Conservation (phyloP, 2,113 vertebrate genomes). For the Paracyprichromis sp. region DNA sequence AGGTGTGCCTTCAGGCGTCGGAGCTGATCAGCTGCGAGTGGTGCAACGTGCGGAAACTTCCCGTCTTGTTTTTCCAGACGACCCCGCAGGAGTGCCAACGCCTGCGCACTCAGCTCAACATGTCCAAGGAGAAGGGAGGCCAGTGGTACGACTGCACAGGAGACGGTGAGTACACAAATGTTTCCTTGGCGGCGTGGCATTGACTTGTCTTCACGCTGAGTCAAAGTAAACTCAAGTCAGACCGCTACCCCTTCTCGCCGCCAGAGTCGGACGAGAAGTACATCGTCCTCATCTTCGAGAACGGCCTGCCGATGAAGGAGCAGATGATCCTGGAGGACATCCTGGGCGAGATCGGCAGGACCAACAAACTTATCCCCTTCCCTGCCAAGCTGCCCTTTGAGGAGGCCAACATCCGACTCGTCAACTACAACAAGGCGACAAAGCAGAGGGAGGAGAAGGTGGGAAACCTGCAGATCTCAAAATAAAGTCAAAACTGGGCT, state of each 20-base stretch:
- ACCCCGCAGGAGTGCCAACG: slow-evolving; percentile 74
- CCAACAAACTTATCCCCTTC: slow-evolving; percentile 80
- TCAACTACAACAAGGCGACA: slow-evolving; percentile 85
- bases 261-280: slow-evolving; percentile 88
- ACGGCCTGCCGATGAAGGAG: slow-evolving; percentile 78
- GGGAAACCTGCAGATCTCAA: not conserved
- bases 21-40: slow-evolving; percentile 92
- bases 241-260: not conserved
- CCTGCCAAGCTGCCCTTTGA: slow-evolving; percentile 86
- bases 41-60: slow-evolving; percentile 88
- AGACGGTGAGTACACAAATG: slow-evolving; percentile 68
- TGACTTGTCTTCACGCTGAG: not conserved
- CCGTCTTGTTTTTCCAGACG: slow-evolving; percentile 90
- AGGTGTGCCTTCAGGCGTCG: slow-evolving; percentile 79
- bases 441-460: slow-evolving; percentile 78
- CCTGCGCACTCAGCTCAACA: slow-evolving; percentile 80
- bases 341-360: slow-evolving; percentile 78
- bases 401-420: slow-evolving; percentile 90
- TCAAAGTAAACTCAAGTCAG: not conserved
- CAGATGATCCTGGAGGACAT: slow-evolving; percentile 89
- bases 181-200: not conserved
- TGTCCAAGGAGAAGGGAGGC: slow-evolving; percentile 73
- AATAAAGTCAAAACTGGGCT: not conserved
- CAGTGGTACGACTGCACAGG: slow-evolving; percentile 84
- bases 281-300: slow-evolving; percentile 95